phyloP scores from a whole-genome alignment of 2,888 invertebrate species.

The Diabrotica balteata region DNA sequence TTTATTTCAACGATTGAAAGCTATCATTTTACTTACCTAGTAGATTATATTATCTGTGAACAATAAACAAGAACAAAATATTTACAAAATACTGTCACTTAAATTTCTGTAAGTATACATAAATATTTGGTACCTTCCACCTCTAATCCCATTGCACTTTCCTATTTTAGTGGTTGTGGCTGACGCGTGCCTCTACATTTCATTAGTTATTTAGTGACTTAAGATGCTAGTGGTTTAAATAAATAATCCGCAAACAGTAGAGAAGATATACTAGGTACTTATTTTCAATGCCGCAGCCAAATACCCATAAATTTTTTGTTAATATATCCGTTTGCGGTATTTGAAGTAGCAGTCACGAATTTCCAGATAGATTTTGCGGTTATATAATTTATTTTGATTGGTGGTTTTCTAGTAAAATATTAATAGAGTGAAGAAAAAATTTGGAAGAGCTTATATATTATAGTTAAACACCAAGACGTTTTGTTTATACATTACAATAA shows the following conservation, averaged over 20 bases:
- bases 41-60: too few relatives aligned
- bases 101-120: not conserved
- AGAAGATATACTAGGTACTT: conserved; percentile 8
- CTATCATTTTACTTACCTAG: not conserved
- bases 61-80: too few relatives aligned
- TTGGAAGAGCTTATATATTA: too few relatives aligned
- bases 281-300: conserved; percentile 7
- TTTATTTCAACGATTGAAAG: not conserved
- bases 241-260: conserved; percentile 23
- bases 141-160: conserved; percentile 9
- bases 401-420: too few relatives aligned
- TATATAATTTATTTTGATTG: not conserved
- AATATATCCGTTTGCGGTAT: not conserved
- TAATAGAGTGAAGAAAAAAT: too few relatives aligned
- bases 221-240: conserved; percentile 34
- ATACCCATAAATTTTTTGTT: conserved; percentile 13
- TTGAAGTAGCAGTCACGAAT: conserved; percentile 1
- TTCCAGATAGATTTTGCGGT: conserved; percentile 3
- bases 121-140: not conserved
- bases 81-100: too few relatives aligned
- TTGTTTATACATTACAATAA: too few relatives aligned
- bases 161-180: conserved; percentile 25
- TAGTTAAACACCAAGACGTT: too few relatives aligned
- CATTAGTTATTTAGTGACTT: conserved; percentile 34
- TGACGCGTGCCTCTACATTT: conserved; percentile 32